Conservation (phyloP, 2,797 vertebrate genomes). For the Bradypodion ventrale region DNA sequence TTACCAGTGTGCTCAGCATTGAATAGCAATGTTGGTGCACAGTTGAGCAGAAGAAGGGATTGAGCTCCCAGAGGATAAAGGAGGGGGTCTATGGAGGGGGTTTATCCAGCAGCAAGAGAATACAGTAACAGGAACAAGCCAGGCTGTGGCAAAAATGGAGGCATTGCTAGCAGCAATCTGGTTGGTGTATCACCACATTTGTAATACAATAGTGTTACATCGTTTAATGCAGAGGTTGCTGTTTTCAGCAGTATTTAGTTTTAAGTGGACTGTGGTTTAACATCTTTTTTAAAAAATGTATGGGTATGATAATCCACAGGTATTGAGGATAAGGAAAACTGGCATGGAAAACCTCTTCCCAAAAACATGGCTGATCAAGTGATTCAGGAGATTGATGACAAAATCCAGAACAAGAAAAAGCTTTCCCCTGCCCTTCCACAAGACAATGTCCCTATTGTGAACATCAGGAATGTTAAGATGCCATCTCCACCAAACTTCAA, state of each 20-base stretch:
- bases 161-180: neutral
- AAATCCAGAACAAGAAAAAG: slow-evolving; percentile 89
- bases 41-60: neutral
- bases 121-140: neutral
- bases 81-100: neutral
- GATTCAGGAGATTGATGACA: slow-evolving; percentile 87
- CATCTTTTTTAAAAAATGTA: slow-evolving; percentile 13
- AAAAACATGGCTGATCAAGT: slow-evolving; percentile 92
- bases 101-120: neutral
- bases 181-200: neutral
- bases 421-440: slow-evolving; percentile 84
- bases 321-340: slow-evolving; percentile 92
- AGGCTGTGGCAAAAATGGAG: neutral
- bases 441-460: slow-evolving; percentile 86
- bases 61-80: neutral
- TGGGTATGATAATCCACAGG: slow-evolving; percentile 69
- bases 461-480: slow-evolving; percentile 90
- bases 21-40: neutral
- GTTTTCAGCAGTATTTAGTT: neutral
- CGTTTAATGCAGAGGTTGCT: slow-evolving; percentile 1
- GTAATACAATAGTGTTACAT: neutral
- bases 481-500: slow-evolving; percentile 90
- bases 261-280: slow-evolving; percentile 4
- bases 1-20: neutral
- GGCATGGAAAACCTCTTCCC: slow-evolving; percentile 92